Conservation (phyloP, 2,797 vertebrate genomes). For the Zenarchopterus dispar region DNA sequence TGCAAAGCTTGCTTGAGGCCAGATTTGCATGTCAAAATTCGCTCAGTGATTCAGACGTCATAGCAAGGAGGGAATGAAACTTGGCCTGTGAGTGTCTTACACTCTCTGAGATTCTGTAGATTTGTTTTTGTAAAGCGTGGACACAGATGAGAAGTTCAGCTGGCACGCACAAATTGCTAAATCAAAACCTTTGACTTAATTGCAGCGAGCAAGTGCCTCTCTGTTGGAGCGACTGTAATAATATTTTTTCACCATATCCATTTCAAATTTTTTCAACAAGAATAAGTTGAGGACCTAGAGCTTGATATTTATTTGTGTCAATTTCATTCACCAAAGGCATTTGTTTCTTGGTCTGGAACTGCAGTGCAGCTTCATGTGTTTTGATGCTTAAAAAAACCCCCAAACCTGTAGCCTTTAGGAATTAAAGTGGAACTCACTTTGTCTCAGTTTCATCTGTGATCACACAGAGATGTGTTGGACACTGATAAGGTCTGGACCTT, state of each 20-base stretch:
- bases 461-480: slow-evolving; percentile 64
- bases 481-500: slow-evolving; percentile 80
- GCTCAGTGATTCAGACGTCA: slow-evolving; percentile 52
- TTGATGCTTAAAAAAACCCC: slow-evolving; percentile 11
- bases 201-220: slow-evolving; percentile 55
- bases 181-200: slow-evolving; percentile 58
- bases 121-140: slow-evolving; percentile 44
- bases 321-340: slow-evolving; percentile 2
- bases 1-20: slow-evolving; percentile 53
- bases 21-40: slow-evolving; percentile 76
- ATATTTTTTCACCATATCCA: slow-evolving; percentile 53
- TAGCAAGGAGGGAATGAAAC: slow-evolving; percentile 33
- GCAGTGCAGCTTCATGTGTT: too few species aligned
- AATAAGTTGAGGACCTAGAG: slow-evolving; percentile 8
- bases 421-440: slow-evolving; percentile 28
- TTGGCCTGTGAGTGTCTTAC: slow-evolving; percentile 16
- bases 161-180: slow-evolving; percentile 44
- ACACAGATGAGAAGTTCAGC: slow-evolving; percentile 39
- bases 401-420: slow-evolving; percentile 24
- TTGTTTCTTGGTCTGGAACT: slow-evolving; percentile 24
- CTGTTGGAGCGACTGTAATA: slow-evolving; percentile 52
- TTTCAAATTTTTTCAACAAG: slow-evolving; percentile 40
- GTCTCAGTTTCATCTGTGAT: slow-evolving; percentile 57
- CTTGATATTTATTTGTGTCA: slow-evolving; percentile 30
- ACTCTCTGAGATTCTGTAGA: slow-evolving; percentile 28